Evolutionary conservation across 2,888 invertebrate genomes (phyloP), one percentile per base, ranked within the genome.

Genomic region (Parthenolecanium corni): DNA sequence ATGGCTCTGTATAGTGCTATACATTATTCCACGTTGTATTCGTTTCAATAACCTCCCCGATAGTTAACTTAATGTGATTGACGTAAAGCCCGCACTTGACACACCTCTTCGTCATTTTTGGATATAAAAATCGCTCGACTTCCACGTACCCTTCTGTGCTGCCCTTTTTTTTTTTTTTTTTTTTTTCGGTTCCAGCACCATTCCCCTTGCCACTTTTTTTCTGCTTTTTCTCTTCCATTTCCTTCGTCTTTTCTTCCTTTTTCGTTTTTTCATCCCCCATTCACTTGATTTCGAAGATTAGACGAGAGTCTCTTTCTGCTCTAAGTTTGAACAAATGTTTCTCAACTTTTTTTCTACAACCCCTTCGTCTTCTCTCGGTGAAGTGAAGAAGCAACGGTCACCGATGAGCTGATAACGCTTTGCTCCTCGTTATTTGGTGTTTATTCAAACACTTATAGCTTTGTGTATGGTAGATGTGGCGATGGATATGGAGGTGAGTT

Each of bases 31-130:
- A 14, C 36, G 23, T 56, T 58, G 49, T 58, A 58, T 58, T 58
- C 58, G 58, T 58, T 58, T 58, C 58, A 58, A 58, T 58, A 54
- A 58, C 58, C 58, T 47, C 58, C 58, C 51, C 36, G 49, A 58
- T 58, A 58, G 58, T 58, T 58, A 58, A 58, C 58, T 58, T 58
- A 58, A 58, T 58, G 47, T 58, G 58, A 58, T 58, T 58, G 58
- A 58, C 58, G 51, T 58, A 38, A 49, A 58, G 58, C 47, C 58
- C 58, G 58, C 36, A 58, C 58, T 58, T 58, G 58, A 58, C 58
- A 58, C 58, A 58, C 58, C 58, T 58, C 51, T 38, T 36, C 58
- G 36, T 49, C 47, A 49, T 58, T 57, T 58, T 36, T 38, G 23
- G 23, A 18, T 25, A 25, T 31, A 47, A 58, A 57, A 58, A 46